phyloP scores from a whole-genome alignment of 2,797 vertebrate genomes.

The Catharus ustulatus region DNA sequence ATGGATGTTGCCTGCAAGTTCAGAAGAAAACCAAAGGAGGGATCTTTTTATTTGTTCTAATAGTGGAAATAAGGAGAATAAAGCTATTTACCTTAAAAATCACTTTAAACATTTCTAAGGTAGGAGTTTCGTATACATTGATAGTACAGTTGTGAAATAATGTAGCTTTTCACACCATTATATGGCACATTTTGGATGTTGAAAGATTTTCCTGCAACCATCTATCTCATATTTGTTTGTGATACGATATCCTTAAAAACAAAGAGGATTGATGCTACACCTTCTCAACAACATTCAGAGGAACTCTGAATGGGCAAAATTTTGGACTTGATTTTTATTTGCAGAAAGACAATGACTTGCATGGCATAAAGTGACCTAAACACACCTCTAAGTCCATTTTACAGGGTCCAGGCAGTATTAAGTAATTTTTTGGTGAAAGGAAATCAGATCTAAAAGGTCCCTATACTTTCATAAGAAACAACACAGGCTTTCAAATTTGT shows the following conservation, averaged over 20 bases:
- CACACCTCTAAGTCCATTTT: background rate
- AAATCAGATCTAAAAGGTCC: background rate
- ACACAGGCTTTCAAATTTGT: background rate
- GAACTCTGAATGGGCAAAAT: background rate
- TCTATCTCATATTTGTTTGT: background rate
- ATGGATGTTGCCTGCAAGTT: background rate
- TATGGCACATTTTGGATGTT: background rate
- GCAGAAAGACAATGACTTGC: background rate
- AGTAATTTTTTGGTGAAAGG: background rate
- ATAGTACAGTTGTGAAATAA: background rate
- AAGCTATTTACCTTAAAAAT: slow-evolving; percentile 1
- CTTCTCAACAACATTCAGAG: background rate
- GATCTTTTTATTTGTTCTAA: background rate
- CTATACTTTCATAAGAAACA: background rate
- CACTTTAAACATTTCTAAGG: background rate
- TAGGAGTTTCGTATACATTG: background rate
- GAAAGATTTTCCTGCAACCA: background rate
- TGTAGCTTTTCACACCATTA: background rate
- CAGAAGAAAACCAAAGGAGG: background rate
- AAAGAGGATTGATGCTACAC: background rate
- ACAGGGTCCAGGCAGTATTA: background rate
- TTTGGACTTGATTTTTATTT: background rate
- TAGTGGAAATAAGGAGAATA: background rate
- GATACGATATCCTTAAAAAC: background rate
- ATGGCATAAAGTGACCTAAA: background rate